These are phyloP conservation scores for Romanogobio albipinnatus DNA, from an alignment of 2,113 vertebrate genomes.

Conservation along the genomic window DNA sequence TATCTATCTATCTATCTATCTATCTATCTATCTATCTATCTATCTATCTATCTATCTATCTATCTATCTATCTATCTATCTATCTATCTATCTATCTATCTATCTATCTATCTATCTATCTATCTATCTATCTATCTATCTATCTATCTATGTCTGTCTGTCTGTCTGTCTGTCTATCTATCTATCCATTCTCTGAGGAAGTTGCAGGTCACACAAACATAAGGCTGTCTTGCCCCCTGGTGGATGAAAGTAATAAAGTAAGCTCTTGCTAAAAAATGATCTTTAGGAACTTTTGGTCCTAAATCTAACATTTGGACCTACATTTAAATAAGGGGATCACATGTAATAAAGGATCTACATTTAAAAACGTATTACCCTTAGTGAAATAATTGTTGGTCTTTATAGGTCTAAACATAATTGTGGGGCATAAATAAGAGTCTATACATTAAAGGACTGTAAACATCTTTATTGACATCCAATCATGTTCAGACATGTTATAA, in stretches of 20 bases:
- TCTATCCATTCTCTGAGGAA: neutral
- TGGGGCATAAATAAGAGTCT: neutral
- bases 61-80: neutral
- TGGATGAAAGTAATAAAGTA: constrained; percentile 33
- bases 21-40: neutral
- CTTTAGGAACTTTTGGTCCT: neutral
- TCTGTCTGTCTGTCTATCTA: neutral
- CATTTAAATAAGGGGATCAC: too few species aligned
- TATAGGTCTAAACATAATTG: too few species aligned
- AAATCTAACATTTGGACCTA: neutral
- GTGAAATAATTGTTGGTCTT: too few species aligned
- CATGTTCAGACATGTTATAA: too few species aligned
- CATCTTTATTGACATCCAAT: neutral
- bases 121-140: neutral
- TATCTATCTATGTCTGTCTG: neutral
- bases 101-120: neutral
- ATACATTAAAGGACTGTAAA: neutral
- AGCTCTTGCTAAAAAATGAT: neutral
- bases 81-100: neutral
- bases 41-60: neutral
- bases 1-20: neutral
- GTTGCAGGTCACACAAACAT: neutral
- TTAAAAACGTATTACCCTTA: too few species aligned
- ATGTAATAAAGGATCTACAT: too few species aligned
- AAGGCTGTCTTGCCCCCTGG: constrained; percentile 43